Percentiles rank a stretch among this genome's conserved stretches.
Evolutionary conservation across 2,797 vertebrate species (phyloP).

Genomic region (Nannoperca australis): DNA sequence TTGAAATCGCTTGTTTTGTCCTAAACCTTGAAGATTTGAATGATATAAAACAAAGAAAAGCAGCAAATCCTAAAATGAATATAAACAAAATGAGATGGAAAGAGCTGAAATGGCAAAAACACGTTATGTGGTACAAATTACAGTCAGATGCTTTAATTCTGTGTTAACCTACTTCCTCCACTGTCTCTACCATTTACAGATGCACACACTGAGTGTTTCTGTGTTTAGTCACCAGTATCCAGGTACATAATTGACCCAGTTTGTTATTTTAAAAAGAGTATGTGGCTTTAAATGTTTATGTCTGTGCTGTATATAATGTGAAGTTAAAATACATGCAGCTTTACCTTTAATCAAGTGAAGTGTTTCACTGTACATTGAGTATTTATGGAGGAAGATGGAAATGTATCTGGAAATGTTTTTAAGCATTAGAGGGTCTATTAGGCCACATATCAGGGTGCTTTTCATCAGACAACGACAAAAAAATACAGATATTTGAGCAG

Average conservation of each 20-base stretch:
- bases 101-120: not conserved
- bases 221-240: constrained; percentile 37
- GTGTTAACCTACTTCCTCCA: constrained; percentile 33
- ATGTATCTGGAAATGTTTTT: not conserved
- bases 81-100: not conserved
- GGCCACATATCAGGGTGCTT: not conserved
- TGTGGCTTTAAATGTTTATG: constrained; percentile 13
- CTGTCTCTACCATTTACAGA: constrained; percentile 21
- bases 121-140: not conserved
- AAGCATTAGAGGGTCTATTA: not conserved
- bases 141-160: constrained; percentile 1
- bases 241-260: constrained; percentile 36
- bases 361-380: not conserved
- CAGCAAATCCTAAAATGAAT: not conserved
- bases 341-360: constrained; percentile 23
- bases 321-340: constrained; percentile 19
- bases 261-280: constrained; percentile 7
- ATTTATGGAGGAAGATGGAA: not conserved
- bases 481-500: not conserved
- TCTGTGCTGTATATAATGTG: not conserved
- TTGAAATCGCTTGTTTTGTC: not conserved
- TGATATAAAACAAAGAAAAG: not conserved
- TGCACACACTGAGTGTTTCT: constrained; percentile 20
- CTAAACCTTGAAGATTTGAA: not conserved
- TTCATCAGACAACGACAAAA: not conserved